phyloP scores from a whole-genome alignment of 1,140 invertebrate genomes.

The Platorchestia sp. region DNA sequence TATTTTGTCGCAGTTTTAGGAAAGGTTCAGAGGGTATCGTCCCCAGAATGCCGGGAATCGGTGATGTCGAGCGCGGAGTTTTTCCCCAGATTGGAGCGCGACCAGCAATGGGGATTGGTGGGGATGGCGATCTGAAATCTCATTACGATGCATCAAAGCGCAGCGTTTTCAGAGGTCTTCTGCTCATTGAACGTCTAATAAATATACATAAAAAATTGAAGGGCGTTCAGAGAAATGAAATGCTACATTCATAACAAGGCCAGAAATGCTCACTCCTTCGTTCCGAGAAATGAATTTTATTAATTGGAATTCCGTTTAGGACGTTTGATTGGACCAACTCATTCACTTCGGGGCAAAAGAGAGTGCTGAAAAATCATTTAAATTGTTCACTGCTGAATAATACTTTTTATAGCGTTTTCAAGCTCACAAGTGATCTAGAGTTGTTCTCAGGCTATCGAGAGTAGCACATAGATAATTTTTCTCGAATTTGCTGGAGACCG shows the following conservation, averaged over 20 bases:
- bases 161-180: not conserved
- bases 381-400: too few relatives aligned
- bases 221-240: not conserved
- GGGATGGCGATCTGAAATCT: not conserved
- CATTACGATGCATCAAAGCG: not conserved
- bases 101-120: not conserved
- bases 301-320: not conserved
- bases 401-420: too few relatives aligned
- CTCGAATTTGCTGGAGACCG: too few relatives aligned
- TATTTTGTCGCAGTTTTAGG: not conserved
- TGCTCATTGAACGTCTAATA: not conserved
- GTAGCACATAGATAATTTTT: too few relatives aligned
- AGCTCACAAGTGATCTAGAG: too few relatives aligned
- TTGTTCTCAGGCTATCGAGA: too few relatives aligned
- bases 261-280: not conserved
- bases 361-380: too few relatives aligned
- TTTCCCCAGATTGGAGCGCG: not conserved
- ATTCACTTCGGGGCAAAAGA: too few relatives aligned
- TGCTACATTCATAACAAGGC: not conserved
- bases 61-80: not conserved
- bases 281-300: not conserved
- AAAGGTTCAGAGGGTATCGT: not conserved
- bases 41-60: not conserved
- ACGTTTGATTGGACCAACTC: too few relatives aligned
- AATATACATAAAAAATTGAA: not conserved